These are phyloP conservation scores for Tychaedon coryphoeus DNA, from an alignment of 2,113 vertebrate genomes.

Conservation along the genomic window DNA sequence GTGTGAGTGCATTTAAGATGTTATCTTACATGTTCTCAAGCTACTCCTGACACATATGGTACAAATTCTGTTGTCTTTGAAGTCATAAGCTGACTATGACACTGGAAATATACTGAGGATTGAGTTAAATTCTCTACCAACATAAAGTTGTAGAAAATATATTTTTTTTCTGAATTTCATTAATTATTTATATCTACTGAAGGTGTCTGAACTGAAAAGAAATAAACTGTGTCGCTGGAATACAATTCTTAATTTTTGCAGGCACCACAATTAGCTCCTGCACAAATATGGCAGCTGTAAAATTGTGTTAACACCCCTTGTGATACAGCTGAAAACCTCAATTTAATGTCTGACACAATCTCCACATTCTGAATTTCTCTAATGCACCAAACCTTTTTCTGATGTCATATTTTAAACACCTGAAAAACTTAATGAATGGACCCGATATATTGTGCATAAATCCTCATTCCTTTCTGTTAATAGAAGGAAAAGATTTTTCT, in stretches of 20 bases:
- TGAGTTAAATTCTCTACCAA: not conserved
- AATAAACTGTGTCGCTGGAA: not conserved
- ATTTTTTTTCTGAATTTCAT: not conserved
- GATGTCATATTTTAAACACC: not conserved
- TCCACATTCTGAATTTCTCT: not conserved
- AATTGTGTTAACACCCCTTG: not conserved
- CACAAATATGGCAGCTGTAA: not conserved
- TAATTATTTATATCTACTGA: not conserved
- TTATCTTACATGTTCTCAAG: not conserved
- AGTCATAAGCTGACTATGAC: not conserved
- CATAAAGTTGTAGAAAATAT: not conserved
- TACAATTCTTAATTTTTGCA: not conserved
- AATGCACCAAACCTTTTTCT: not conserved
- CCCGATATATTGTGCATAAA: not conserved
- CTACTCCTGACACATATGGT: not conserved
- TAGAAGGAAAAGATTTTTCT: not conserved
- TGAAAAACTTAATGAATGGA: not conserved
- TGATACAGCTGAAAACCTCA: not conserved
- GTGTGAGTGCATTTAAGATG: not conserved
- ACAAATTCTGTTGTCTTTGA: constrained; percentile 8
- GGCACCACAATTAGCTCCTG: not conserved
- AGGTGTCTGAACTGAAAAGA: not conserved
- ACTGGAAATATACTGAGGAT: not conserved
- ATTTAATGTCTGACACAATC: not conserved
- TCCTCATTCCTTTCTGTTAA: not conserved